Evolutionary conservation across 2,888 invertebrate species (phyloP).

Genomic region (Acrobasis repandana): DNA sequence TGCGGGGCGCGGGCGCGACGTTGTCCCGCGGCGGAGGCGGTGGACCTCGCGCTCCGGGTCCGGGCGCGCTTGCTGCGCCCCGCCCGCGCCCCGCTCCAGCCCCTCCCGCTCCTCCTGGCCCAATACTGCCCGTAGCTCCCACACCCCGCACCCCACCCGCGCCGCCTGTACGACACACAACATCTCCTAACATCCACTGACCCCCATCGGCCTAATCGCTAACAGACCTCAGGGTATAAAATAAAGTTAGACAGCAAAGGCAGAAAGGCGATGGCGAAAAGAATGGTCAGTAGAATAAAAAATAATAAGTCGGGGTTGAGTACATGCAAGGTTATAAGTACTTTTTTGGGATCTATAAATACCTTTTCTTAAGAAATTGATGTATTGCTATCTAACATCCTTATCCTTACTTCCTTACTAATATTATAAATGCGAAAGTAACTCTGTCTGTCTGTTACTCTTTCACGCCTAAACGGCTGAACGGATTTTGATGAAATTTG

Average conservation of each 20-base stretch:
- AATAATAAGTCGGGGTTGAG: conserved; percentile 11
- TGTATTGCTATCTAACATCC: neutral
- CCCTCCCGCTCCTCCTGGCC: conserved; percentile 38
- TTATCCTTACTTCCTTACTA: too few species aligned
- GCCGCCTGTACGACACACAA: conserved; percentile 43
- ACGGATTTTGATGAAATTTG: too few species aligned
- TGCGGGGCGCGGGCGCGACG: conserved; percentile 74
- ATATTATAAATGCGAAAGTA: too few species aligned
- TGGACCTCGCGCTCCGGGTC: conserved; percentile 94
- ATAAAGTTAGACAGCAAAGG: conserved; percentile 28
- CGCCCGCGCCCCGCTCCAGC: conserved; percentile 42
- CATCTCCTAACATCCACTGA: conserved; percentile 29
- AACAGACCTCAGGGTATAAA: conserved; percentile 42
- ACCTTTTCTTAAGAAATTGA: neutral
- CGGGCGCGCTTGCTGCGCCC: conserved; percentile 50
- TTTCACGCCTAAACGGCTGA: too few species aligned
- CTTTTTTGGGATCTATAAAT: neutral
- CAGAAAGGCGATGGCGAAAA: conserved; percentile 22
- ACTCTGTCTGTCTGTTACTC: too few species aligned
- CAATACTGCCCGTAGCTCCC: conserved; percentile 44
- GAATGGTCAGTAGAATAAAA: conserved; percentile 21
- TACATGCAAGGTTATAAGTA: conserved; percentile 16
- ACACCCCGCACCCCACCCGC: conserved; percentile 47
- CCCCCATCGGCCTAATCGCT: conserved; percentile 30
- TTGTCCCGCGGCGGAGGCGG: conserved; percentile 92